These are phyloP conservation scores for Acronicta aceris DNA, from an alignment of 2,888 invertebrate genomes.

Conservation along the genomic window DNA sequence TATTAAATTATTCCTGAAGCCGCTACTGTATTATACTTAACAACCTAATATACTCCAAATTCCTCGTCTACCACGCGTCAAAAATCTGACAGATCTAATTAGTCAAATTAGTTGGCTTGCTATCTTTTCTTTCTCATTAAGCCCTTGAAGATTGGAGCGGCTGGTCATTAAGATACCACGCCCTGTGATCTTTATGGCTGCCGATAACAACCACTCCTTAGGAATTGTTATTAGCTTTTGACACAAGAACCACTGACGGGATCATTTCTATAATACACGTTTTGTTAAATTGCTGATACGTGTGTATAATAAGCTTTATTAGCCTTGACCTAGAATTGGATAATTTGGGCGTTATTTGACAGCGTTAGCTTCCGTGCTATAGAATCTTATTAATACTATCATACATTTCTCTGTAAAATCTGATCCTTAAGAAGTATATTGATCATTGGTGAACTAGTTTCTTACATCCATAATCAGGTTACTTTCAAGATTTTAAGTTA, in stretches of 20 bases:
- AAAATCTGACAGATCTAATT: conserved; percentile 25
- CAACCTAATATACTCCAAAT: background rate
- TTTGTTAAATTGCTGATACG: background rate
- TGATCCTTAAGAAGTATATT: background rate
- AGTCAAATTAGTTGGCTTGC: conserved; percentile 20
- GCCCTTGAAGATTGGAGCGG: conserved; percentile 24
- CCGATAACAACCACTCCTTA: conserved; percentile 29
- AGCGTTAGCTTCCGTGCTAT: no score
- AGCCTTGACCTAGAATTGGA: no score
- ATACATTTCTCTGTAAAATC: background rate
- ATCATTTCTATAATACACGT: background rate
- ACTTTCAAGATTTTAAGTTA: background rate
- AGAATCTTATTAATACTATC: no score
- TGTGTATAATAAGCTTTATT: no score
- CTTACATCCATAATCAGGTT: background rate
- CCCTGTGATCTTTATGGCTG: conserved; percentile 26
- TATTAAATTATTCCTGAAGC: background rate
- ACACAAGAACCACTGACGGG: conserved; percentile 24
- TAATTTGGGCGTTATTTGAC: no score
- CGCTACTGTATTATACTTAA: background rate
- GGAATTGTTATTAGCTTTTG: conserved; percentile 44
- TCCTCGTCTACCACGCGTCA: background rate
- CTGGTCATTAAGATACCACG: conserved; percentile 50
- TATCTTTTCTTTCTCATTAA: conserved; percentile 35
- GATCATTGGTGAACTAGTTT: no score